phyloP scores from a whole-genome alignment of 2,113 vertebrate genomes.

The Gasterosteus nipponicus region DNA sequence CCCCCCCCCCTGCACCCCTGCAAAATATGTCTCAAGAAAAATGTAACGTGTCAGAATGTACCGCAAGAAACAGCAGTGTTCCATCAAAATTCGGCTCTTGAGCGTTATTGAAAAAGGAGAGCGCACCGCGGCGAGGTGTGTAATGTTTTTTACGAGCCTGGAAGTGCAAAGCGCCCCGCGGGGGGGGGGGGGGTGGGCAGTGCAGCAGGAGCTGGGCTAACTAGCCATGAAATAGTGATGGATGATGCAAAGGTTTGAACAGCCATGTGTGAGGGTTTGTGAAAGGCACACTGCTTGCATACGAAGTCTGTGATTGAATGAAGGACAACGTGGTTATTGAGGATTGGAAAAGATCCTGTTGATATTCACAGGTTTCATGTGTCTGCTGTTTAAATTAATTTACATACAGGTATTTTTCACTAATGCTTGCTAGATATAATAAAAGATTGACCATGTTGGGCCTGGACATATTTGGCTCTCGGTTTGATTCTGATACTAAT shows the following conservation, averaged over 20 bases:
- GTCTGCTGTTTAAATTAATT: not conserved
- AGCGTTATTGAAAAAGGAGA: slow-evolving; percentile 21
- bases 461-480: not conserved
- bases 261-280: slow-evolving; percentile 35
- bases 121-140: slow-evolving; percentile 21
- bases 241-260: slow-evolving; percentile 58
- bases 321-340: not conserved
- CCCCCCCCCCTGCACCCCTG: too few species aligned
- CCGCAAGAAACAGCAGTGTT: slow-evolving; percentile 6
- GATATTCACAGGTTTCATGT: not conserved
- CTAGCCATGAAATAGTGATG: slow-evolving; percentile 70
- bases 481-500: not conserved
- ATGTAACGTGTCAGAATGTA: not conserved
- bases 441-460: too few species aligned
- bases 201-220: slow-evolving; percentile 61
- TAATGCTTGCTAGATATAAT: too few species aligned
- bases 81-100: not conserved
- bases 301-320: slow-evolving; percentile 3
- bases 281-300: slow-evolving; percentile 11
- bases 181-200: slow-evolving; percentile 39
- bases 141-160: slow-evolving; percentile 53
- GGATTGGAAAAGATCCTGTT: not conserved
- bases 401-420: not conserved
- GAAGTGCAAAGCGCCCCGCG: slow-evolving; percentile 30
- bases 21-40: not conserved